A percentile compares a stretch with the other conserved stretches of the same genome.
Evolutionary conservation across 2,888 invertebrate species (phyloP).

Genomic region (Synergus gifuensis): DNA sequence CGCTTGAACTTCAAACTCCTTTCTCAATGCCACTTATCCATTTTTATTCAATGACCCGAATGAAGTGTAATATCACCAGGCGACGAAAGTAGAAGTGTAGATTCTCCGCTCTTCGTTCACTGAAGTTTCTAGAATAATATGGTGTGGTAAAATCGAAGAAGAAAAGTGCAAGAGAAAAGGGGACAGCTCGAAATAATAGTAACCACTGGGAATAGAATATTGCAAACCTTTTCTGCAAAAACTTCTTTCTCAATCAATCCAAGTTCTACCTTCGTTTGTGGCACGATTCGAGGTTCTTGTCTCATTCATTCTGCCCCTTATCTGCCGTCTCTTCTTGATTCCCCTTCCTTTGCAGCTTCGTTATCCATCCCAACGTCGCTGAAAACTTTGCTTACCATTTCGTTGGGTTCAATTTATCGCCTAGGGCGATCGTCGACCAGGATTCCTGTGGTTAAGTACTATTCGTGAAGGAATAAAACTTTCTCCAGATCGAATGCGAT

Average conservation of each 20-base stretch:
- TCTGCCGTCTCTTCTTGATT: conserved; percentile 1
- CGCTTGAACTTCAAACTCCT: conserved; percentile 33
- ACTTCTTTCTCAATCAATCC: conserved; percentile 52
- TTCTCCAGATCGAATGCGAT: conserved; percentile 54
- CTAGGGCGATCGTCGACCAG: conserved; percentile 52
- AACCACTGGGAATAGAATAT: conserved; percentile 44
- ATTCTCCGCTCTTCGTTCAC: background rate
- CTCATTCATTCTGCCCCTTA: background rate
- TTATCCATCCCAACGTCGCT: conserved; percentile 55
- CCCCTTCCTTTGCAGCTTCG: conserved; percentile 42
- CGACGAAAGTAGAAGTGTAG: conserved; percentile 26
- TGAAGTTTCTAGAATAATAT: conserved; percentile 38
- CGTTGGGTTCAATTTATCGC: conserved; percentile 63
- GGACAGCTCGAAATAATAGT: background rate
- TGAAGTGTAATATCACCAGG: conserved; percentile 27
- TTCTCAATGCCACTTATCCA: conserved; percentile 36
- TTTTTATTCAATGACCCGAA: conserved; percentile 40
- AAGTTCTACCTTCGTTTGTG: conserved; percentile 55
- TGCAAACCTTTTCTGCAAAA: conserved; percentile 55
- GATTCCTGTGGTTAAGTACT: conserved; percentile 51
- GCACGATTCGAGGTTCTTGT: conserved; percentile 45
- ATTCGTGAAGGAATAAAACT: conserved; percentile 43
- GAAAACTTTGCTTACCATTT: conserved; percentile 63
- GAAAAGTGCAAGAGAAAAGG: background rate
- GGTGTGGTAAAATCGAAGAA: conserved; percentile 5